Conservation (phyloP, 1,140 invertebrate genomes). For the Neodiprion lecontei region DNA sequence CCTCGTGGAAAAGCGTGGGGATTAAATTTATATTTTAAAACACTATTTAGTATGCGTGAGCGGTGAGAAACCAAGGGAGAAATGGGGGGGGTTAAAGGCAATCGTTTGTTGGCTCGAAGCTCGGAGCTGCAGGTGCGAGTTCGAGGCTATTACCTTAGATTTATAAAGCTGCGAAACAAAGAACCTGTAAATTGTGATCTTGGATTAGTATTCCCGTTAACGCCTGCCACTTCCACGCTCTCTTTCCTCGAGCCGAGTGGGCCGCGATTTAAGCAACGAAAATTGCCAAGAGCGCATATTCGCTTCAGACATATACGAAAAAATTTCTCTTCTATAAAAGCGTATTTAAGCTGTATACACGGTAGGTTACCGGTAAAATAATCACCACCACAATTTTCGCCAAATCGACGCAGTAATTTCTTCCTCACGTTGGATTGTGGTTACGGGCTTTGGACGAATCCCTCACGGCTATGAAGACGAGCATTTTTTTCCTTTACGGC, state of each 20-base stretch:
- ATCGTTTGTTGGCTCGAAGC: neutral
- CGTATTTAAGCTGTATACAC: too few relatives aligned
- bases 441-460: too few relatives aligned
- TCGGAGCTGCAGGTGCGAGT: neutral
- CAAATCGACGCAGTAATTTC: too few relatives aligned
- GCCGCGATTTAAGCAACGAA: neutral
- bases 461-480: too few relatives aligned
- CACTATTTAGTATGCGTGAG: neutral
- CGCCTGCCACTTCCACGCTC: neutral
- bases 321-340: too few relatives aligned
- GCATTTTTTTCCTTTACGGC: too few relatives aligned
- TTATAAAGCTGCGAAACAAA: conserved; percentile 15
- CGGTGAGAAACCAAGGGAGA: neutral
- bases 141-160: conserved; percentile 4
- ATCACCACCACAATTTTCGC: too few relatives aligned
- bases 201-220: conserved; percentile 11
- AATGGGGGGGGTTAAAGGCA: neutral
- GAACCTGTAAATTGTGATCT: conserved; percentile 11
- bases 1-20: neutral
- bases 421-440: too few relatives aligned
- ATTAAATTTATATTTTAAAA: conserved; percentile 1
- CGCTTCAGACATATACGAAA: neutral
- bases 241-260: too few relatives aligned
- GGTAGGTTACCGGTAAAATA: too few relatives aligned
- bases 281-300: neutral